phyloP scores from a whole-genome alignment of 2,113 vertebrate species.

The Ailurus styani region DNA sequence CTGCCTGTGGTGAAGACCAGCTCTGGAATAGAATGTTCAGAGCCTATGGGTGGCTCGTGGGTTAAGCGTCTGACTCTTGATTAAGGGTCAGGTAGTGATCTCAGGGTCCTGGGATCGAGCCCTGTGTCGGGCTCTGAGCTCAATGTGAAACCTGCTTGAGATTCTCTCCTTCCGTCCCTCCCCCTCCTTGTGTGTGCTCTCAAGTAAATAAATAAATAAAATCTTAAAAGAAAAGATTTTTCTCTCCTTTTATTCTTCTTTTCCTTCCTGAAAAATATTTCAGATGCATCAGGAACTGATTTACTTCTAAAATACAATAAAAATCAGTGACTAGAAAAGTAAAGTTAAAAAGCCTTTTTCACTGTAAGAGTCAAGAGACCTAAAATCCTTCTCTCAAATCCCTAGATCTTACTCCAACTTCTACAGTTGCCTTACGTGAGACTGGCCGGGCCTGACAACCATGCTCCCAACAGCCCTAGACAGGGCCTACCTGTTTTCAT shows the following conservation, averaged over 20 bases:
- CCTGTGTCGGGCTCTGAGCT: rapidly evolving
- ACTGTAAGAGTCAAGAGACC: background rate
- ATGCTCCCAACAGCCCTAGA: background rate
- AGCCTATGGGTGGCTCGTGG: no score
- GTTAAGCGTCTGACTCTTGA: no score
- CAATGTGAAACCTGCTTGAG: no score
- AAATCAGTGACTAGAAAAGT: background rate
- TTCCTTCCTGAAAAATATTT: background rate
- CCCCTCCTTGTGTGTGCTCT: no score
- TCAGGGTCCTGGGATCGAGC: no score
- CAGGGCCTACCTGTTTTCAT: rapidly evolving
- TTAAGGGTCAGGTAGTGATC: no score
- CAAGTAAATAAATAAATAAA: no score
- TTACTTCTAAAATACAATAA: background rate
- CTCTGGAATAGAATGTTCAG: background rate
- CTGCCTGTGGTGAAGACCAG: background rate
- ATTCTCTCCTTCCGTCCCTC: no score
- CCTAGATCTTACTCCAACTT: background rate
- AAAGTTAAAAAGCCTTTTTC: background rate
- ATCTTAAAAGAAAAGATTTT: background rate
- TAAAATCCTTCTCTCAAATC: background rate
- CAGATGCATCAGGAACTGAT: background rate
- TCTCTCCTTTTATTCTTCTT: background rate
- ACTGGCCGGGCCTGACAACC: no score
- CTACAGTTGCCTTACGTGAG: background rate